A percentile compares a stretch with the other conserved stretches of the same genome.
Evolutionary conservation across 1,140 invertebrate species (phyloP).

Genomic region (Scaptomyza montana): DNA sequence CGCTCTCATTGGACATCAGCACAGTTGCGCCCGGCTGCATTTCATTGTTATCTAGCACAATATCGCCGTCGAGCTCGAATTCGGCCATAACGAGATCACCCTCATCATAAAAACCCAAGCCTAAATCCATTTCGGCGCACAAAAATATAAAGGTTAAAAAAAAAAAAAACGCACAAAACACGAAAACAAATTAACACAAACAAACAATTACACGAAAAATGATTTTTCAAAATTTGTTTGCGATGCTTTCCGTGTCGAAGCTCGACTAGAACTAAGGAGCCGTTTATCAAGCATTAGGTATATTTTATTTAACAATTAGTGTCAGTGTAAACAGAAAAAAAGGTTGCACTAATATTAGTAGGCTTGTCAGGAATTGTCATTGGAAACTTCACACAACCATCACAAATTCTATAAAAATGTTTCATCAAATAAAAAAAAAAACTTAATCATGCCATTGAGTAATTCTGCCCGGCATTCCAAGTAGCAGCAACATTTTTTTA

Average conservation of each 20-base stretch:
- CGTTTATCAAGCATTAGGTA: too few relatives aligned
- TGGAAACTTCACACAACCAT: not conserved
- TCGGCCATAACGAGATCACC: slow-evolving; percentile 59
- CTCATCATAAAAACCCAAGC: not conserved
- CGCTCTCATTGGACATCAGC: slow-evolving; percentile 48
- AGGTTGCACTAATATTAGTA: not conserved
- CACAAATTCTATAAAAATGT: not conserved
- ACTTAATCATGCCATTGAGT: too few relatives aligned
- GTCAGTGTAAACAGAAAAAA: slow-evolving; percentile 2
- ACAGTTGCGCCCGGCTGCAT: slow-evolving; percentile 56
- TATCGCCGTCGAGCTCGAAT: slow-evolving; percentile 49
- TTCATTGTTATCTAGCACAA: slow-evolving; percentile 22
- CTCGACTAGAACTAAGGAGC: slow-evolving; percentile 1
- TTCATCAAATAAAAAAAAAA: not conserved
- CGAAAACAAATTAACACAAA: not conserved
- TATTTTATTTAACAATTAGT: not conserved
- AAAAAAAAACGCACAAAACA: too few relatives aligned
- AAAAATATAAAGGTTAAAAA: too few relatives aligned
- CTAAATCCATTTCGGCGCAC: slow-evolving; percentile 10
- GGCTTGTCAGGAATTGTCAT: slow-evolving; percentile 1
- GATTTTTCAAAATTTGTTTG: not conserved
- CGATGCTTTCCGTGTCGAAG: slow-evolving; percentile 13
- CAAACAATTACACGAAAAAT: not conserved
- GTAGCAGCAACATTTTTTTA: too few relatives aligned
- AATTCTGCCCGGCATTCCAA: too few relatives aligned